Evolutionary conservation across 2,888 invertebrate genomes (phyloP), one percentile per base, ranked within the genome.

Genomic region (Oxycera nigricornis): DNA sequence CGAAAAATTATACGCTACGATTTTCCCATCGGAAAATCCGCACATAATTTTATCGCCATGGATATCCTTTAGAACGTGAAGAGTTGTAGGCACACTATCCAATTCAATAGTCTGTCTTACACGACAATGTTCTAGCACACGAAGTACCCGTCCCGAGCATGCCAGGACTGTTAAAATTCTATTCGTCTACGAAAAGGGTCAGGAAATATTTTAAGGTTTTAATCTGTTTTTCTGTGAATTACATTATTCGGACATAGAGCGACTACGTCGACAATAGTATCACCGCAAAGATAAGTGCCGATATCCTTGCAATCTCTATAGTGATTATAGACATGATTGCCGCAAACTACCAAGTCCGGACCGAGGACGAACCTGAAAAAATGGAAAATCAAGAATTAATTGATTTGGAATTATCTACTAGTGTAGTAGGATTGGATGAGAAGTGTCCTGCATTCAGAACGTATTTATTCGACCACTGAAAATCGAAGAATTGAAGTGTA

Each of bases 291-390:
- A 83, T 92, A 95, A n/a, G 94, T 94, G 80, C 94, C 92, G 20
- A 91, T 88, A 81, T 97, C 97, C 80, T 92, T 92, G 80, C 96
- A 93, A 82, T 97, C 96, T 80, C 91, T 90, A 83, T 94, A 98
- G 82, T 95, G 95, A 77, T 94, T 96, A 81, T 92, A 92, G 4
- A 92, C 89, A 80, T 93, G 91, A 77, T 91, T 91, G 72, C 97
- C 96, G 82, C 95, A 93, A 17, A 95, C 89, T 78, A 97, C 91
- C 77, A 98, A 86, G 83, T 98, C 95, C 74, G 92, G 91, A 73
- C 94, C 96, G 75, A 91, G 87, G 14, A 97, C 91, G 83, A 89
- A 91, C 90, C 95, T 96, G 80, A 26, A 72, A 52, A 59, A 59
- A 30, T 30, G 28, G 30, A 55, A 20, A 55, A 55, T 7, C 14